Percentiles rank a stretch among this genome's conserved stretches.
These are phyloP conservation scores for Tupaia tana DNA, from an alignment of 2,113 vertebrate species.

Conservation along the genomic window DNA sequence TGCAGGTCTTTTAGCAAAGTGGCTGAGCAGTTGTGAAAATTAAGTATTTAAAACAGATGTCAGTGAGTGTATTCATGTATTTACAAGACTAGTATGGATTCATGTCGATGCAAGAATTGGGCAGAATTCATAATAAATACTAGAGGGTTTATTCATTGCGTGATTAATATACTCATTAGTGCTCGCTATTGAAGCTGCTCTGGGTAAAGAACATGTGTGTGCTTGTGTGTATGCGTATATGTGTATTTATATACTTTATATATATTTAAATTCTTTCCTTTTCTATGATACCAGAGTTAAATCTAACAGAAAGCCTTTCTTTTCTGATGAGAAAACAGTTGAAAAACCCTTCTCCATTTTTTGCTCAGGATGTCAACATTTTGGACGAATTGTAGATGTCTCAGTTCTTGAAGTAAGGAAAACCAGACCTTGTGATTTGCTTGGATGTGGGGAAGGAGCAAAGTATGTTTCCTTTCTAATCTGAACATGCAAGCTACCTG, in stretches of 20 bases:
- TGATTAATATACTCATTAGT: not conserved
- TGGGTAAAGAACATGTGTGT: not conserved
- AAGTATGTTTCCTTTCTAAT: not conserved
- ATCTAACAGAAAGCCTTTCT: constrained; percentile 3
- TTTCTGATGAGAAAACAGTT: constrained; percentile 11
- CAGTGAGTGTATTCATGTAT: constrained; percentile 8
- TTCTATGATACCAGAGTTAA: constrained; percentile 11
- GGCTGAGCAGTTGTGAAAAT: constrained; percentile 20
- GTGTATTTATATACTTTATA: not conserved
- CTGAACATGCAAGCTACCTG: not conserved
- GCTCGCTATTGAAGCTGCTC: not conserved
- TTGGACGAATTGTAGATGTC: not conserved
- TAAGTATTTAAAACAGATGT: constrained; percentile 1
- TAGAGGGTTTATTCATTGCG: not conserved
- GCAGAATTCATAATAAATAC: constrained; percentile 42
- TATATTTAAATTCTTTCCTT: not conserved
- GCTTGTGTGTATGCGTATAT: not conserved
- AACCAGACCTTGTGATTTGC: constrained; percentile 22
- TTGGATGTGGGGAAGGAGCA: not conserved
- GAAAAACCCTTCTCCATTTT: not conserved
- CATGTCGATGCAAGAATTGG: not conserved
- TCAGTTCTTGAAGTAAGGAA: constrained; percentile 22
- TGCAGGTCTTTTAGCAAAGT: not conserved
- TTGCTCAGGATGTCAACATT: constrained; percentile 18
- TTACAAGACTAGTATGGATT: constrained; percentile 36